These are phyloP conservation scores for Gyrodactylus salaris DNA, from an alignment of 1,140 invertebrate species.

Conservation along the genomic window DNA sequence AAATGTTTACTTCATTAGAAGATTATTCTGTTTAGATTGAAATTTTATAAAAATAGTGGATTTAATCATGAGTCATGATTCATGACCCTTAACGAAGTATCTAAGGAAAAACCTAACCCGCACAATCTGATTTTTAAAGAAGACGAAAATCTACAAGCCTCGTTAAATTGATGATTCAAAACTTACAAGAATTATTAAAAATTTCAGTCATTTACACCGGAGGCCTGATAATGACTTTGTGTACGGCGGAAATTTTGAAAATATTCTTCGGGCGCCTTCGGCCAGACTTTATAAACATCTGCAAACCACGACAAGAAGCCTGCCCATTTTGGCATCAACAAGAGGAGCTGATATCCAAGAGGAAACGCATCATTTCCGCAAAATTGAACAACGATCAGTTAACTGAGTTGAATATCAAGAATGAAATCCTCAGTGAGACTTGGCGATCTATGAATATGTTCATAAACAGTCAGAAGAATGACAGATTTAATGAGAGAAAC, in stretches of 20 bases:
- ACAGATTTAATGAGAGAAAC: background rate
- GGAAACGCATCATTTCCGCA: background rate
- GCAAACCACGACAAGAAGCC: background rate
- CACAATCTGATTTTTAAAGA: no score
- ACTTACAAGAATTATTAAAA: background rate
- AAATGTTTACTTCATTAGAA: no score
- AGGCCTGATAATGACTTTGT: background rate
- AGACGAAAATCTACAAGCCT: no score
- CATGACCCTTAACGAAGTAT: no score
- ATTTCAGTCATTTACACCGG: background rate
- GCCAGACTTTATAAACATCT: background rate
- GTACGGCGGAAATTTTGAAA: background rate
- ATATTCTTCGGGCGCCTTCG: background rate
- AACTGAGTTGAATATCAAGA: background rate
- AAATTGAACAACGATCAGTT: background rate
- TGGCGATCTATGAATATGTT: no score
- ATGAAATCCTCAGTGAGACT: background rate
- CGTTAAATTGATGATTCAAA: no score
- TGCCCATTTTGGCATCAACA: background rate
- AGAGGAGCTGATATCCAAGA: background rate
- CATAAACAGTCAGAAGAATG: background rate
- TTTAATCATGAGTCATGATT: no score
- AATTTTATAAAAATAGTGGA: no score
- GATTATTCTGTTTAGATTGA: no score
- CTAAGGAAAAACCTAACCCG: no score